Conservation (phyloP, 2,888 invertebrate genomes). For the Empis livida region DNA sequence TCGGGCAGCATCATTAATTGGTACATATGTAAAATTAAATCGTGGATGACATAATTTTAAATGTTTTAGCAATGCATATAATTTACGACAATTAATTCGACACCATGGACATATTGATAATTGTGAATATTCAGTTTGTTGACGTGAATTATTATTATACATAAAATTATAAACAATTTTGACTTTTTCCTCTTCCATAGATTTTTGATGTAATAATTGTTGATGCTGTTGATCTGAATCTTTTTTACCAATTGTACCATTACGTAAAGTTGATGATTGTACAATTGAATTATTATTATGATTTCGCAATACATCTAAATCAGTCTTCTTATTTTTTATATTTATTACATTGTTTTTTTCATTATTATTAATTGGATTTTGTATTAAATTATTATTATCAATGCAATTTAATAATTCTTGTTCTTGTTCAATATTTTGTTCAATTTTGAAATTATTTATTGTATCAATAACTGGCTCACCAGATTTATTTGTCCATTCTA, state of each 20-base stretch:
- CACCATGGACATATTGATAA: slow-evolving; percentile 96
- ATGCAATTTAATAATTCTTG: slow-evolving; percentile 1
- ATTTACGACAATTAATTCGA: slow-evolving; percentile 70
- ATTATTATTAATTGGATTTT: slow-evolving; percentile 5
- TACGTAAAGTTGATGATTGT: neutral
- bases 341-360: slow-evolving; percentile 5
- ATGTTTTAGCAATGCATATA: slow-evolving; percentile 86
- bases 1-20: slow-evolving; percentile 52
- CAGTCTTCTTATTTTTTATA: neutral
- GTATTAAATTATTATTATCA: neutral
- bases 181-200: slow-evolving; percentile 38
- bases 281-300: slow-evolving; percentile 24
- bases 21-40: slow-evolving; percentile 75
- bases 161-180: slow-evolving; percentile 92
- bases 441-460: slow-evolving; percentile 8
- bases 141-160: slow-evolving; percentile 87
- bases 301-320: slow-evolving; percentile 11
- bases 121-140: slow-evolving; percentile 89
- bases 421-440: neutral
- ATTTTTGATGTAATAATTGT: slow-evolving; percentile 12
- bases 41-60: slow-evolving; percentile 86
- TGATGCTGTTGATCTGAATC: slow-evolving; percentile 2
- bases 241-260: slow-evolving; percentile 11
- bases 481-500: slow-evolving; percentile 56
- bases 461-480: slow-evolving; percentile 9